Evolutionary conservation across 2,888 invertebrate species (phyloP), one percentile per base, ranked within the genome.

Genomic region (Mamestra brassicae): DNA sequence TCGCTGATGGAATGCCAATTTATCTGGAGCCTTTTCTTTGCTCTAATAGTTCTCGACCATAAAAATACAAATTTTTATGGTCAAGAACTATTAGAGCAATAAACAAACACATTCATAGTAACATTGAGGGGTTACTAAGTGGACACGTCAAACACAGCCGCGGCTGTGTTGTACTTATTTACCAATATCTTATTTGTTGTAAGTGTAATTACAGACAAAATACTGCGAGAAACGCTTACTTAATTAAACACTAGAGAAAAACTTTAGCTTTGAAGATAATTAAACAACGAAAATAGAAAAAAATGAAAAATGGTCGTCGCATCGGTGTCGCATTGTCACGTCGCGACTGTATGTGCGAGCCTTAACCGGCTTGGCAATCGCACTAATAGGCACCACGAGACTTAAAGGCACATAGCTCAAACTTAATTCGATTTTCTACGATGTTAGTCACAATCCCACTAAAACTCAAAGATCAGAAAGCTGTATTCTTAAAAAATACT

Each of bases 401-500:
- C 4, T 38, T 52, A 15, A 36, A 11, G 4, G 13, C 36, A 58
- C 17, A n/a, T 47, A 8, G 26, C 45, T 42, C 13, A 17, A 52
- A 52, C 8, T 64, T 17, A 69, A 26, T 17, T 13, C 5, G 6
- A 45, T 64, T 73, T 60, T n/a, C 7, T 5, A 6, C 10, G 42
- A 42, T 10, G 2, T 50, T 26, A 57, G 26, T 26, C 26, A 26
- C 26, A 26, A 57, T 8, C n/a, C n/a, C 11, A 58, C 45, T 61
- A 42, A 57, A 38, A 50, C 17, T 55, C 17, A 34, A 50, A 76
- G 36, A 42, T 64, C 6, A 61, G 55, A 36, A 26, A 61, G 11
- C 10, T n/a, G 10, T 52, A 26, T 36, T 67, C 34, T 34, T 62
- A 66, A 62, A 71, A 69, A 67, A 71, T 61, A 66, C 55, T 57